A percentile compares a stretch with the other conserved stretches of the same genome.
Conservation (phyloP, 2,888 invertebrate species). For the Conus canariensis region DNA sequence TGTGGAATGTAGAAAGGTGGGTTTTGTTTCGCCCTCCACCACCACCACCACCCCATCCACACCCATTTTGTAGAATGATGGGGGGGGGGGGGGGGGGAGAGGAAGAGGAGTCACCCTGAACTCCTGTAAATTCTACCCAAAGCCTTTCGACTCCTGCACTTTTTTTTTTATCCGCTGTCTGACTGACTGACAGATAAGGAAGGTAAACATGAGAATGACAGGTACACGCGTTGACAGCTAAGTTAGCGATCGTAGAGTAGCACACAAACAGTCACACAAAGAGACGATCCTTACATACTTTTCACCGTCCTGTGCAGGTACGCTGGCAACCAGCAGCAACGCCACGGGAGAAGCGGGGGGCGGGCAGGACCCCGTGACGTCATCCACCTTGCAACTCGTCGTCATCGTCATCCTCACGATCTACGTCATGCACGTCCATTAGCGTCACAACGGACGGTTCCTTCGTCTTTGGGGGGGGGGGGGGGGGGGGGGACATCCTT, state of each 20-base stretch:
- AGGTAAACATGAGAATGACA: background rate
- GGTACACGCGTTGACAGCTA: background rate
- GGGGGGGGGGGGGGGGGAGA: no score
- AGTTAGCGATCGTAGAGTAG: no score
- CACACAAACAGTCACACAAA: background rate
- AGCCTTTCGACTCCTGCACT: no score
- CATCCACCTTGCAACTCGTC: background rate
- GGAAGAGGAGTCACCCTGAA: no score
- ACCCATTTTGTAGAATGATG: no score
- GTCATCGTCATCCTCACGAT: background rate
- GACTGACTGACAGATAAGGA: no score
- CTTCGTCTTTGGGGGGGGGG: background rate
- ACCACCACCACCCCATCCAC: no score
- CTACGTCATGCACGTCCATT: constrained; percentile 23
- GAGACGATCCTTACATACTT: background rate
- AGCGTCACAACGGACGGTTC: background rate
- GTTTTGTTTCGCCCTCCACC: no score
- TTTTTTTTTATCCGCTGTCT: no score
- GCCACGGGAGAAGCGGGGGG: background rate
- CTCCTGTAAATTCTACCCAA: no score
- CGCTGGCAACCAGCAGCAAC: constrained; percentile 43
- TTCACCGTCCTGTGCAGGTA: constrained; percentile 31
- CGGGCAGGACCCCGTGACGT: background rate
- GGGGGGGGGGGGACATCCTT: background rate
- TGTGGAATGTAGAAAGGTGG: no score